Conservation (phyloP, 1,140 invertebrate species). For the Platorchestia sp. region DNA sequence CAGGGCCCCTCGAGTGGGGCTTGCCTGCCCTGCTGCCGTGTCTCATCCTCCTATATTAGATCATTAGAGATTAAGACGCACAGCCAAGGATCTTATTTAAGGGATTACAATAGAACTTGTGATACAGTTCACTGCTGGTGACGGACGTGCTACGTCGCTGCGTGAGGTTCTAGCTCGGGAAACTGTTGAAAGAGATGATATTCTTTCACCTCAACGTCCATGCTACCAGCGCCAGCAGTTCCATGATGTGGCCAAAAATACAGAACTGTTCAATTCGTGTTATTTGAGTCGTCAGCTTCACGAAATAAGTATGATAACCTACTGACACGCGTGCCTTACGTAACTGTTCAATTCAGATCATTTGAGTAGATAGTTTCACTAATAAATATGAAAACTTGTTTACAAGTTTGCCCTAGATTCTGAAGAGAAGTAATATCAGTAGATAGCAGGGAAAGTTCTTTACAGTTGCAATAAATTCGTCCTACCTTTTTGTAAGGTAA, state of each 20-base stretch:
- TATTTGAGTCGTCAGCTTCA: not conserved
- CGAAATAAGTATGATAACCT: not conserved
- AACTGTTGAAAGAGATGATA: not conserved
- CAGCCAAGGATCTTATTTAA: not conserved
- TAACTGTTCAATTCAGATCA: too few relatives aligned
- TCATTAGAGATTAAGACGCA: conserved; percentile 20
- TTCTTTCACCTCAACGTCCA: not conserved
- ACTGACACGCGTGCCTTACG: too few relatives aligned
- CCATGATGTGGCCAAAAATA: not conserved
- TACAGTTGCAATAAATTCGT: not conserved
- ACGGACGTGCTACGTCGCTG: not conserved
- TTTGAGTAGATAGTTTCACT: too few relatives aligned
- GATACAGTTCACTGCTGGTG: not conserved
- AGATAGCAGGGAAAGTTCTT: not conserved
- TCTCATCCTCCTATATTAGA: not conserved
- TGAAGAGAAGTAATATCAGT: not conserved
- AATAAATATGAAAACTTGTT: too few relatives aligned
- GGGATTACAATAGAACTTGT: not conserved
- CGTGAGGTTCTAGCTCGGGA: not conserved
- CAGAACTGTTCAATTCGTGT: too few relatives aligned
- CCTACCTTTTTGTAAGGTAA: not conserved
- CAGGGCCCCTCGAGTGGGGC: not conserved
- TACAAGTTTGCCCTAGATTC: not conserved
- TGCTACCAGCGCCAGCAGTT: not conserved
- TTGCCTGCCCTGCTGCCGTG: not conserved